Evolutionary conservation across 1,140 invertebrate genomes (phyloP).

Genomic region (Spodoptera litura): DNA sequence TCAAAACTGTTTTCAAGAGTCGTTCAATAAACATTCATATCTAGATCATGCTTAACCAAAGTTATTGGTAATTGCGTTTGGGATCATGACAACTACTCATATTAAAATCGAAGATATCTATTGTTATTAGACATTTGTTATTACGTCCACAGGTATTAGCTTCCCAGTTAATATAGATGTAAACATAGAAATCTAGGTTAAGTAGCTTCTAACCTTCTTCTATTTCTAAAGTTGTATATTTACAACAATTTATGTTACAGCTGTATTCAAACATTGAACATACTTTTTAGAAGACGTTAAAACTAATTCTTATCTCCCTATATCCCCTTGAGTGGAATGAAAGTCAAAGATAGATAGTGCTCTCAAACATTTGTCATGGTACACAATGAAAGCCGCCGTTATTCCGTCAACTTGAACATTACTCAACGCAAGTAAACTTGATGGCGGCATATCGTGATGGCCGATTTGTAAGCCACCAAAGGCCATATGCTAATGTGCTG

Average conservation of each 20-base stretch:
- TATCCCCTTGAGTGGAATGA: neutral
- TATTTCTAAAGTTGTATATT: too few species aligned
- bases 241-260: neutral
- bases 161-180: too few species aligned
- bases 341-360: neutral
- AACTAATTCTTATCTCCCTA: neutral
- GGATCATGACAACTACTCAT: too few species aligned
- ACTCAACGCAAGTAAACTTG: constrained; percentile 46
- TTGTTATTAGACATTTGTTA: too few species aligned
- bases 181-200: too few species aligned
- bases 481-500: constrained; percentile 66
- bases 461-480: constrained; percentile 52
- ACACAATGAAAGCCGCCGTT: constrained; percentile 27
- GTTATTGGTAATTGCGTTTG: too few species aligned
- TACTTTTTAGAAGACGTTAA: neutral
- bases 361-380: constrained; percentile 13
- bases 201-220: too few species aligned
- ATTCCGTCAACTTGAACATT: constrained; percentile 35
- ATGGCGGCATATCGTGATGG: constrained; percentile 15
- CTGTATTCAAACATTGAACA: neutral
- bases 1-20: too few species aligned
- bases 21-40: too few species aligned
- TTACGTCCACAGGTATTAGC: too few species aligned
- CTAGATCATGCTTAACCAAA: too few species aligned
- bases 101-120: too few species aligned